phyloP scores from a whole-genome alignment of 1,140 invertebrate species.

The Rhynchophorus ferrugineus region DNA sequence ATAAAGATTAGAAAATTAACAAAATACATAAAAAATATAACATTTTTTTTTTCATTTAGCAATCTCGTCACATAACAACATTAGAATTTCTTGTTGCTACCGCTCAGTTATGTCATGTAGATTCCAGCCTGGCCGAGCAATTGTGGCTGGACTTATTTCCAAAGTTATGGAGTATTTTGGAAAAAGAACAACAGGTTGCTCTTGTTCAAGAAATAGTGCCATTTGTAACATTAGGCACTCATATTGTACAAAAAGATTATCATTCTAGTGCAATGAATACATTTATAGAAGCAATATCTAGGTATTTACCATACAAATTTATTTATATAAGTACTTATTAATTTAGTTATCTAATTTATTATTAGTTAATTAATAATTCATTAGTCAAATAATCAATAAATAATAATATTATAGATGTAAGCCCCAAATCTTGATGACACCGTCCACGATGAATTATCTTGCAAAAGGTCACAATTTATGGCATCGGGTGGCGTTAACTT shows the following conservation, averaged over 20 bases:
- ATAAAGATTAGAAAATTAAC: background rate
- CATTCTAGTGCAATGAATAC: constrained; percentile 87
- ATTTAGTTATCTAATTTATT: too few relatives aligned
- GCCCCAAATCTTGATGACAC: constrained; percentile 13
- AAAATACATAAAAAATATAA: background rate
- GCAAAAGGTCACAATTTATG: constrained; percentile 93
- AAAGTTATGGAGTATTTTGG: constrained; percentile 78
- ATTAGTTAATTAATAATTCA: too few relatives aligned
- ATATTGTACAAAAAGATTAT: constrained; percentile 90
- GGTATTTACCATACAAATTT: too few relatives aligned
- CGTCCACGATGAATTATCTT: constrained; percentile 66
- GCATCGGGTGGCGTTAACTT: constrained; percentile 81
- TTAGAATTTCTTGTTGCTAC: constrained; percentile 73
- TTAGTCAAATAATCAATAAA: too few relatives aligned
- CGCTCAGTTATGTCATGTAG: constrained; percentile 88
- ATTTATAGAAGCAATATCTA: constrained; percentile 82
- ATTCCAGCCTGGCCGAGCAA: constrained; percentile 77
- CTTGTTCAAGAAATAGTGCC: constrained; percentile 79
- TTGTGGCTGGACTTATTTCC: constrained; percentile 88
- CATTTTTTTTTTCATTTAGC: too few relatives aligned
- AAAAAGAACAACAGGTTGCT: constrained; percentile 66
- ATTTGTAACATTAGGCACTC: constrained; percentile 87
- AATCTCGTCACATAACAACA: constrained; percentile 60
- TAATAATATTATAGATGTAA: too few relatives aligned
- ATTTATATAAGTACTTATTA: too few relatives aligned